These are phyloP conservation scores for Climacteris rufus DNA, from an alignment of 2,113 vertebrate species.

Conservation along the genomic window DNA sequence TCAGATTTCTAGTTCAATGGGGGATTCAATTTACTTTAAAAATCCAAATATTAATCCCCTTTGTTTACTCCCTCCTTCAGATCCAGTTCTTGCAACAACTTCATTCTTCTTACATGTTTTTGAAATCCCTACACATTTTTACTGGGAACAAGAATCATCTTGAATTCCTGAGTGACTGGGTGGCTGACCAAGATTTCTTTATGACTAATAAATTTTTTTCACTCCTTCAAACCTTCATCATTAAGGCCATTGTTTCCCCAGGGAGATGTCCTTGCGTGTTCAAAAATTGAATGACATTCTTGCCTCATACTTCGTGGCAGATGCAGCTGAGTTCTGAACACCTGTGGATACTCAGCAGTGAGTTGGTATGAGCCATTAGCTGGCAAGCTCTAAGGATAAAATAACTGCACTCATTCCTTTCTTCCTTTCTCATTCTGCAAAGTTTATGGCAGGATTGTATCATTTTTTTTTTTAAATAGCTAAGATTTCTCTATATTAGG, in stretches of 20 bases:
- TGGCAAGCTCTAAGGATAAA: background rate
- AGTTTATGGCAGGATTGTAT: background rate
- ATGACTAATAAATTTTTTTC: slow-evolving; percentile 33
- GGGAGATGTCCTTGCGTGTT: background rate
- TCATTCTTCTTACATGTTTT: background rate
- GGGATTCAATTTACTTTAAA: background rate
- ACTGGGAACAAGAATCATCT: background rate
- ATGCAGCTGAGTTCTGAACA: background rate
- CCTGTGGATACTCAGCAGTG: background rate
- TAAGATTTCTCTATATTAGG: background rate
- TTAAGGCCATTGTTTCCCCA: background rate
- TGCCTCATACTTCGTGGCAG: background rate
- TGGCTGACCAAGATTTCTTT: background rate
- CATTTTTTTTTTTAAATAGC: background rate
- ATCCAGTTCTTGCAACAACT: background rate
- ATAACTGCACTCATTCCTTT: background rate
- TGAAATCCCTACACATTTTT: background rate
- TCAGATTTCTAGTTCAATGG: background rate
- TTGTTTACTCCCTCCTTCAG: background rate
- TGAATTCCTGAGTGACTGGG: slow-evolving; percentile 27
- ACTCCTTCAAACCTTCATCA: background rate
- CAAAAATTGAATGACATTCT: background rate
- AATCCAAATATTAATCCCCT: background rate
- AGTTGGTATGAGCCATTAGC: background rate
- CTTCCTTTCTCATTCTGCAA: background rate